Conservation (phyloP, 2,888 invertebrate genomes). For the Antitype chi region DNA sequence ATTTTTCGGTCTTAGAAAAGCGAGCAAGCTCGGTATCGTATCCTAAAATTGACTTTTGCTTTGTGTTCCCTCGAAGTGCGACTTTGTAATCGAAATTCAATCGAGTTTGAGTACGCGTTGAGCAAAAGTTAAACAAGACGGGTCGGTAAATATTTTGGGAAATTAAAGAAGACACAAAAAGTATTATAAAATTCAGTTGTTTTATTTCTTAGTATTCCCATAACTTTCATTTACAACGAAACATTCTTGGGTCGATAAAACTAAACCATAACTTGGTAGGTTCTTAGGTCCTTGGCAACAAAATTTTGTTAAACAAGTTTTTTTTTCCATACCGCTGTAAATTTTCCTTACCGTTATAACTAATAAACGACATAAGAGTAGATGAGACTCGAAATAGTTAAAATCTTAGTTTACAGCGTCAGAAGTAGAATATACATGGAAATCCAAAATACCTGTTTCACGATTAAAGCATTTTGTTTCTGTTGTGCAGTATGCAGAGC, state of each 20-base stretch:
- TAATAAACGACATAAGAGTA: slow-evolving; percentile 73
- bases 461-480: slow-evolving; percentile 89
- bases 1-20: slow-evolving; percentile 45
- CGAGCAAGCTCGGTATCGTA: slow-evolving; percentile 23
- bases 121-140: neutral
- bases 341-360: slow-evolving; percentile 64
- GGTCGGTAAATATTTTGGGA: slow-evolving; percentile 40
- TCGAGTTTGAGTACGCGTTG: neutral
- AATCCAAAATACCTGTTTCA: slow-evolving; percentile 90
- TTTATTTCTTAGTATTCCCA: slow-evolving; percentile 48
- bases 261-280: slow-evolving; percentile 34
- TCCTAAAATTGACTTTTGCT: slow-evolving; percentile 43
- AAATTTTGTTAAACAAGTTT: slow-evolving; percentile 46
- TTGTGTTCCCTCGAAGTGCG: slow-evolving; percentile 26
- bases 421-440: slow-evolving; percentile 84
- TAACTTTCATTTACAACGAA: slow-evolving; percentile 38
- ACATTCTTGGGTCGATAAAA: slow-evolving; percentile 25
- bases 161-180: slow-evolving; percentile 55
- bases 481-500: slow-evolving; percentile 82
- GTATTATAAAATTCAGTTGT: slow-evolving; percentile 46
- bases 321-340: slow-evolving; percentile 52
- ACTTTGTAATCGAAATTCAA: slow-evolving; percentile 21
- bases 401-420: slow-evolving; percentile 80
- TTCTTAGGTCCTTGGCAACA: slow-evolving; percentile 66
- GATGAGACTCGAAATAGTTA: slow-evolving; percentile 72